phyloP scores from a whole-genome alignment of 2,797 vertebrate species.

The Eulemur coronatus region DNA sequence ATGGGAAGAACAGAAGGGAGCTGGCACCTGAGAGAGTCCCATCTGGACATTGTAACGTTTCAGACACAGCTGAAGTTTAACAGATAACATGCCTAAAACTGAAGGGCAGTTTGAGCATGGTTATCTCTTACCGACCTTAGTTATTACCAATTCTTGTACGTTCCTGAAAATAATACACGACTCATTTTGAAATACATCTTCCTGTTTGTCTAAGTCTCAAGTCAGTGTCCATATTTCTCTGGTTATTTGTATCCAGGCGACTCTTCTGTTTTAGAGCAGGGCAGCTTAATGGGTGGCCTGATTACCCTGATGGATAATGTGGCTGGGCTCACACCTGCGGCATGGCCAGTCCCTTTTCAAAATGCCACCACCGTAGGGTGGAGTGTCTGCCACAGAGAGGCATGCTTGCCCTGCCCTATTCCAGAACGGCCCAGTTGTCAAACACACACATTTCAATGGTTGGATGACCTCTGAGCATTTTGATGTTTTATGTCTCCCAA shows the following conservation, averaged over 20 bases:
- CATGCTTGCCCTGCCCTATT: background rate
- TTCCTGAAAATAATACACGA: background rate
- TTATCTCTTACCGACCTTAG: background rate
- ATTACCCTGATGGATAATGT: background rate
- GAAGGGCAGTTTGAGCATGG: background rate
- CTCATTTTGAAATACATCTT: background rate
- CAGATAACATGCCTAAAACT: background rate
- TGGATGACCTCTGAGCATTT: background rate
- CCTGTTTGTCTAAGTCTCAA: background rate
- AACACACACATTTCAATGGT: background rate
- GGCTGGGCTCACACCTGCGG: background rate
- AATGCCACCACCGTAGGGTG: too few species aligned
- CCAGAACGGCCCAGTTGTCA: background rate
- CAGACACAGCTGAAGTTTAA: background rate
- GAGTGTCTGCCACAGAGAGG: background rate
- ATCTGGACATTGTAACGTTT: background rate
- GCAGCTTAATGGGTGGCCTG: background rate
- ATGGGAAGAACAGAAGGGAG: background rate
- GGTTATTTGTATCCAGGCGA: background rate
- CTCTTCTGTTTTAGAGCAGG: background rate
- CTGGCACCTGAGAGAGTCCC: background rate
- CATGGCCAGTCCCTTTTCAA: background rate
- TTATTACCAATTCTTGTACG: background rate
- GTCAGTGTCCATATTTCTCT: background rate
- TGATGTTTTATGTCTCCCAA: background rate